Evolutionary conservation across 2,888 invertebrate species (phyloP), one percentile per base, ranked within the genome.

Genomic region (Tinea trinotella): DNA sequence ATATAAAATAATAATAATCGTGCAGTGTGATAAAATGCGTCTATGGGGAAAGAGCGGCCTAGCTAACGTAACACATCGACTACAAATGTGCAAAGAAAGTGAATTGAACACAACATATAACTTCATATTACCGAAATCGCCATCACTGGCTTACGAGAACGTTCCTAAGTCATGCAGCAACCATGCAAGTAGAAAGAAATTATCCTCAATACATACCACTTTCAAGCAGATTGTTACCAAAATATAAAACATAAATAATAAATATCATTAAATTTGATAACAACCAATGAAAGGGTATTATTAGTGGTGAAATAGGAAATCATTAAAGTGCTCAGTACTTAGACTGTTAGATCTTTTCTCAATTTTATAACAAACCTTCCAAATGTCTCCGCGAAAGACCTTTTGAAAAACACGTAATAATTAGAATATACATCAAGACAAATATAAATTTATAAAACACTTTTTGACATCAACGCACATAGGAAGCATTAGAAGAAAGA

Each of bases 351-450:
- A 9, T 20, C 4, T 50, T 78, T 72, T 74, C 77, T 79, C 75
- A 72, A 67, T 65, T 65, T 61, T 71, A n/a, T 68, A 77, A 89
- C 89, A 88, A 89, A 90, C 90, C 90, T 90, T 89, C 88, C 88
- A 88, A 73, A 84, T 83, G 76, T 88, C 82, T 88, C 89, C 89
- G 66, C 88, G 89, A 83, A 87, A 90, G 89, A 89, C 89, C 90
- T 90, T 83, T 35, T 72, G 76, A 76, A 80, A 82, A 80, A 80
- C 71, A 78, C 70, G 72, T 71, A 76, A 78, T 75, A 70, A 77
- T 77, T 81, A 81, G 74, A 75, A 74, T 75, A 73, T 75, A 70
- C 74, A 71, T 72, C 71, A 78, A 9, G 7, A 46, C 19, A 46
- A 10, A 46, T n/a, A 17, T 2, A 46, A n/a, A 46, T 19, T 5